A percentile compares a stretch with the other conserved stretches of the same genome.
Evolutionary conservation across 2,113 vertebrate genomes (phyloP).

Genomic region (Tragelaphus imberbis): DNA sequence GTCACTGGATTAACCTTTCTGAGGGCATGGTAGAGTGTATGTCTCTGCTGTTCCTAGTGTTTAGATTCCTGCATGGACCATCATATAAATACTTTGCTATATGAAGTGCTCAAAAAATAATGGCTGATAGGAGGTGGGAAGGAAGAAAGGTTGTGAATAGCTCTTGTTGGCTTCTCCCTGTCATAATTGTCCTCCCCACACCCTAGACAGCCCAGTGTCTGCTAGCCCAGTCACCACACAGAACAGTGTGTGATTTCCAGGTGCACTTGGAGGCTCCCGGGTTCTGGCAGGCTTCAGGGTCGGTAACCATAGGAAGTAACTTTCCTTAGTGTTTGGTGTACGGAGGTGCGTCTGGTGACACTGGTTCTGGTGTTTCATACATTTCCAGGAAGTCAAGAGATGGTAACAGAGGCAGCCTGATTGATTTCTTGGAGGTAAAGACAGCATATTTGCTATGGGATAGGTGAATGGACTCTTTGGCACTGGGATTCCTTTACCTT

Average conservation of each 20-base stretch:
- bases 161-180: not conserved
- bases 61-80: not conserved
- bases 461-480: slow-evolving; percentile 37
- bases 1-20: not conserved
- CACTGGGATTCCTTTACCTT: slow-evolving; percentile 41
- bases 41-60: not conserved
- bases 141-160: not conserved
- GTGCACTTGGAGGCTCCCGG: not conserved
- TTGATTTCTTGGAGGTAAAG: slow-evolving; percentile 37
- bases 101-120: not conserved
- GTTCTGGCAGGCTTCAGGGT: not conserved
- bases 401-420: slow-evolving; percentile 46
- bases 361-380: not conserved
- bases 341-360: not conserved
- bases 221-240: not conserved
- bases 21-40: not conserved
- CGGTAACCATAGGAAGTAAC: not conserved
- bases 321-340: not conserved
- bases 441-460: slow-evolving; percentile 36
- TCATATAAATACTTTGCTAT: not conserved
- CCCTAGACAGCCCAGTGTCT: not conserved
- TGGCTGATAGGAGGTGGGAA: not conserved
- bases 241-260: not conserved
- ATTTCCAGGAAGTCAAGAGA: slow-evolving; percentile 42
- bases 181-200: not conserved